These are phyloP conservation scores for Odontothrips loti DNA, from an alignment of 2,888 invertebrate genomes.

Conservation along the genomic window DNA sequence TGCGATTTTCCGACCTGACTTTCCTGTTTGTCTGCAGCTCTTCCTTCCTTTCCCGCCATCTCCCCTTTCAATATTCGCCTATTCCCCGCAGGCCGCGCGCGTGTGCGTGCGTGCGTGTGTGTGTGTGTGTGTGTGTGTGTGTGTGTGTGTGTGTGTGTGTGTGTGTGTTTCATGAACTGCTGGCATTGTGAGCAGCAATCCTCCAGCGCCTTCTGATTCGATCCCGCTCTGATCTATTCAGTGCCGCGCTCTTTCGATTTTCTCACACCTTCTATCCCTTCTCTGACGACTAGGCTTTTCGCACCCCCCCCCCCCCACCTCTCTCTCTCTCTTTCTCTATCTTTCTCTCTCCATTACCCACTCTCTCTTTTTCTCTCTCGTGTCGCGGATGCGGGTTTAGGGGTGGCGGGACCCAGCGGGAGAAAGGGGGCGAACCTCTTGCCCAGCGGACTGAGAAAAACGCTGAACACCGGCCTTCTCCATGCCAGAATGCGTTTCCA, in stretches of 20 bases:
- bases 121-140: too few relatives aligned
- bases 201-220: neutral
- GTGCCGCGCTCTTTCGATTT: neutral
- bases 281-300: neutral
- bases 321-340: neutral
- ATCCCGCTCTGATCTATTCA: neutral
- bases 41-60: neutral
- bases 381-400: neutral
- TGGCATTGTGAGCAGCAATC: neutral
- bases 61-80: neutral
- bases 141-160: too few relatives aligned
- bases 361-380: neutral
- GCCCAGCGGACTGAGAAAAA: conserved; percentile 17
- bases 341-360: too few relatives aligned
- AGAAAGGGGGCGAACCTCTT: neutral
- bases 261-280: neutral
- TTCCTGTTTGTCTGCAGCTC: neutral
- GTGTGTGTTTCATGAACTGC: too few relatives aligned
- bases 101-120: too few relatives aligned
- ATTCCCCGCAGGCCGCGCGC: neutral
- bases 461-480: neutral
- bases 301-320: neutral
- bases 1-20: neutral
- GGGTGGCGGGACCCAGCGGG: too few relatives aligned
- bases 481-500: conserved; percentile 14